Percentiles rank a stretch among this genome's conserved stretches.
phyloP scores from a whole-genome alignment of 1,140 invertebrate genomes.

The Nephila pilipes region DNA sequence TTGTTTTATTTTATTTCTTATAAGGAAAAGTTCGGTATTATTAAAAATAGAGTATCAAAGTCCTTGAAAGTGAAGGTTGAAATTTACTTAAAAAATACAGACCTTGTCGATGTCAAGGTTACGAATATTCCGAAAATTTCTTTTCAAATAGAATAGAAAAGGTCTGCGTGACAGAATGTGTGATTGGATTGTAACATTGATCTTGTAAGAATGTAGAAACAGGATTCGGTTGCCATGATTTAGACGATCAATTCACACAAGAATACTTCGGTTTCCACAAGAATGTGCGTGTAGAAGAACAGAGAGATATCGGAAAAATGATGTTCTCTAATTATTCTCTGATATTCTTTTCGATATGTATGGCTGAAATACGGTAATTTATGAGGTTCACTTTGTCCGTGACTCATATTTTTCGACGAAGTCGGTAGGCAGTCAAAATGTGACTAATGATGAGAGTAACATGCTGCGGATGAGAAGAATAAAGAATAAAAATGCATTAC shows the following conservation, averaged over 20 bases:
- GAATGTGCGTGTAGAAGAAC: not conserved
- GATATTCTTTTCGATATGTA: not conserved
- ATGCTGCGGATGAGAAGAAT: too few species aligned
- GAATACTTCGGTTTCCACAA: not conserved
- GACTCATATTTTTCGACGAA: not conserved
- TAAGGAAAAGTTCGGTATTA: not conserved
- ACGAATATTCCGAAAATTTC: not conserved
- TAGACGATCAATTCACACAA: not conserved
- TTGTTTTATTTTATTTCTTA: not conserved
- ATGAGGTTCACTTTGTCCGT: not conserved
- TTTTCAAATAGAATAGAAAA: not conserved
- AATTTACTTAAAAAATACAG: not conserved
- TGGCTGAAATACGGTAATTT: not conserved
- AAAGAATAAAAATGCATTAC: too few species aligned
- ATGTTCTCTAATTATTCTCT: not conserved
- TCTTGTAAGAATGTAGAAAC: not conserved
- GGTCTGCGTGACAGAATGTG: not conserved
- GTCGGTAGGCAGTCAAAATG: not conserved
- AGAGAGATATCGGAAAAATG: not conserved
- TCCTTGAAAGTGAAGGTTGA: not conserved
- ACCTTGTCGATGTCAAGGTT: constrained; percentile 30
- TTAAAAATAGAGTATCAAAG: not conserved
- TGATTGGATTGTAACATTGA: constrained; percentile 51
- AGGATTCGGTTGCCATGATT: not conserved
- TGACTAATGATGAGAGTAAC: too few species aligned